Evolutionary conservation across 2,888 invertebrate species (phyloP).

Genomic region (Orthosia gothica): DNA sequence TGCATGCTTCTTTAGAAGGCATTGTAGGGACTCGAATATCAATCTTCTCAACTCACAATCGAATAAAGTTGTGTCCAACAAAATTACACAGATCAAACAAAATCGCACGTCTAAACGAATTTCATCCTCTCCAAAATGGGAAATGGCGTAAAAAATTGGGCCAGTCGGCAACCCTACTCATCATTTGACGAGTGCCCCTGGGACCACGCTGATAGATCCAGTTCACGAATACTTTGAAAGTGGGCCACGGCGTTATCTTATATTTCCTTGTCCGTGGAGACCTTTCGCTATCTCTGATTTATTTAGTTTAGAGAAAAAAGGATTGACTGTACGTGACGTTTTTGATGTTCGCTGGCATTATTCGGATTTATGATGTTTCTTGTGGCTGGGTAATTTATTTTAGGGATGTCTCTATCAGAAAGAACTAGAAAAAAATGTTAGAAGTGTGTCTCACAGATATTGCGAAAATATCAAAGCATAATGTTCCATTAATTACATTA

Average conservation of each 20-base stretch:
- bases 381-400: constrained; percentile 5
- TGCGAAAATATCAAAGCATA: constrained; percentile 20
- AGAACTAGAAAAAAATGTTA: neutral
- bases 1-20: neutral
- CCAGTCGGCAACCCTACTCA: constrained; percentile 57
- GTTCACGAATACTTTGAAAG: constrained; percentile 63
- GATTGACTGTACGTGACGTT: constrained; percentile 53
- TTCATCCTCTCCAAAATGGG: constrained; percentile 44
- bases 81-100: constrained; percentile 44
- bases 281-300: constrained; percentile 59
- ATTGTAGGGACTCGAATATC: neutral
- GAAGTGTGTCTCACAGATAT: neutral
- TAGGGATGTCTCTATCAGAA: neutral
- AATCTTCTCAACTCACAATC: constrained; percentile 16
- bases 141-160: constrained; percentile 66
- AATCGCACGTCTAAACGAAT: constrained; percentile 58
- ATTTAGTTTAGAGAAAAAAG: constrained; percentile 60
- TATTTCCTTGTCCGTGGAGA: constrained; percentile 51
- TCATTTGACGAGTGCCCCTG: constrained; percentile 61
- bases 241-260: constrained; percentile 64
- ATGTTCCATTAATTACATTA: constrained; percentile 22
- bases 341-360: constrained; percentile 15
- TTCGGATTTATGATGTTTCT: neutral
- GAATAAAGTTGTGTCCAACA: neutral
- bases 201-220: constrained; percentile 62